Base-by-base conservation (phyloP, 2,888 invertebrate species). In the Plebejus argus region DNA sequence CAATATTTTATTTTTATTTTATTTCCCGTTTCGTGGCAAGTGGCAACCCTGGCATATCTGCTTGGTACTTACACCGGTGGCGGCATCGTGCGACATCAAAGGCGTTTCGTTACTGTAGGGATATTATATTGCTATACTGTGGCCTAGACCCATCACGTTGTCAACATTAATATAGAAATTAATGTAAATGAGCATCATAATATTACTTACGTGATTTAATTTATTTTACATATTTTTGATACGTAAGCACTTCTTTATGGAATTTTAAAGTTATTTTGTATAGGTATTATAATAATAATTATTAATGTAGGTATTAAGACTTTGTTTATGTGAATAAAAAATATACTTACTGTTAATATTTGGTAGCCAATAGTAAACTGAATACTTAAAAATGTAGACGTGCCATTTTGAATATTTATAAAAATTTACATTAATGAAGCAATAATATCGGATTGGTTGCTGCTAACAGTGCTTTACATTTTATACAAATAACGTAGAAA, bases 401-500 rank as follows among this genome's bases (percentile, higher is more conserved):
- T 20, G 58, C 28, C 15, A 66, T 18, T 66, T 66, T 20, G 15
- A 66, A 66, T 28, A 66, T 8, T 66, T 6, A 15, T 1, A 15
- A 66, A 66, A 10, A 28, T 66, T 28, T 28, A 28, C 15, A 28
- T 66, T 28, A 20, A 66, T 28, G 10, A 66, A 66, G 28, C 45
- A 28, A 15, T 28, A 28, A 18, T 15, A 28, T 23, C n/a, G 12
- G 61, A 28, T 61, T 61, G 23, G 23, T 66, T 6, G 28, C 66
- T 66, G 1, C 12, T 66, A 66, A 66, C 66, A 28, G 28, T 66
- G 66, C 66, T 66, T 66, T 33, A 66, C 66, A 66, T 66, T 66
- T 66, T 18, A 66, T 66, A 33, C 66, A 28, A 66, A 66, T 66
- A 66, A 66, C 1, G 28, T 66, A 18, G 28, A 66, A 66, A 66